Base-by-base conservation (phyloP, 1,140 invertebrate genomes). In the Teleopsis dalmanni region DNA sequence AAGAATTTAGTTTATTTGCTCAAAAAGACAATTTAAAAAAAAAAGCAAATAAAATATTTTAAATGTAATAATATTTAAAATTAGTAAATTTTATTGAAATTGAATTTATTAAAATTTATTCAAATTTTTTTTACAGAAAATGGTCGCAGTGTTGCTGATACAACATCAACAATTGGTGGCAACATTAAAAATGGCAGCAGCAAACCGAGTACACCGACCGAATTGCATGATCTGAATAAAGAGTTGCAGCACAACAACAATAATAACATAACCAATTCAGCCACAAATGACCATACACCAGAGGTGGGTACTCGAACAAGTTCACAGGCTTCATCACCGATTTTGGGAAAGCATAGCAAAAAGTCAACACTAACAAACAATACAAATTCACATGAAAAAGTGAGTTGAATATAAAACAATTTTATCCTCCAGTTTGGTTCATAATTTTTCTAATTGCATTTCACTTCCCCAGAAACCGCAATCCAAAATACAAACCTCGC, bases 281-380 rank as follows among this genome's bases (percentile, higher is more conserved):
- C 37, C n/a, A 33, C 47, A 7, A 25, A 42, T 27, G 41, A 25
- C 22, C 34, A 27, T 23, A 25, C 48, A 36, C 11, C 48, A 34
- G 34, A 22, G 13, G 18, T n/a, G 40, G 27, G 10, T 16, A 48
- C 38, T 5, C 44, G 49, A 18, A 51, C 43, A 47, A 51, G 34
- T 47, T 51, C 49, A 19, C 43, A 43, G 38, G 46, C 49, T 35
- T 37, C 49, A 19, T 50, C 49, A 16, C 49, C 49, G 25, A 43
- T 37, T 19, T n/a, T 50, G 13, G 19, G 40, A 21, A 22, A 42
- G 26, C 40, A 50, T 43, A 22, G 29, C 14, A 26, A 25, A 23
- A 50, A 50, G 21, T 29, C 37, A 22, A 10, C 47, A 31, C 40
- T 40, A 33, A 29, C 29, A 26, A 23, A 23, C 4, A 43, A 41